Evolutionary conservation across 2,888 invertebrate species (phyloP), one percentile per base, ranked within the genome.

Genomic region (Bombylius discolor): DNA sequence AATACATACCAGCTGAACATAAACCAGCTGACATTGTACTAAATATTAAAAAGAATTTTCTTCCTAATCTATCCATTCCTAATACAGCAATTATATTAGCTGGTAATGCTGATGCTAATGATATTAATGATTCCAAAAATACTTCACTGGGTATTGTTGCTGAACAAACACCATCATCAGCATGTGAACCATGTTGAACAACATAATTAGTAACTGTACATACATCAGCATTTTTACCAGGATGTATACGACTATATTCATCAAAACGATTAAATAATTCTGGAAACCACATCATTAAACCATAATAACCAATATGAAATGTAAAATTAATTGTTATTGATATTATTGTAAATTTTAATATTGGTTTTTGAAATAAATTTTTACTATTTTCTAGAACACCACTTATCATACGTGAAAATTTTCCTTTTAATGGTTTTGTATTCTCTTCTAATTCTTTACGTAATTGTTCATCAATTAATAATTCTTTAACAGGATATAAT

Each of bases 251-350:
- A 52, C 83, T 80, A 76, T 81, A 91, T 70, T 88, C 87, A 74
- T 90, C 89, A 71, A 89, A 90, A 51, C 93, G 85, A 71, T 88
- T 89, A 76, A 94, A 95, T 68, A 95, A 79, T 75, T 94, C 93
- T 0, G 94, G 94, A 76, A 94, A 93, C 95, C 95, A 95, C 89
- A 95, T 91, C 89, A 92, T 92, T 55, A 95, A 78, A 47, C 94
- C 94, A 71, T 95, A 95, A 73, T 93, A 95, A 83, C 90, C 94
- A 74, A 93, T 93, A 75, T 93, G 91, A 76, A 94, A 90, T 63
- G 92, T 90, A 70, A 93, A 91, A 70, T 93, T 92, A 68, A 94
- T 91, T 59, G 87, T 83, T 65, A 92, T 87, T 59, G 91, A 90
- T 70, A 91, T 87, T 64, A 83, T 65, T 47, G 90, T 90, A 71